Evolutionary conservation across 2,113 vertebrate genomes (phyloP).

Genomic region (Elaphurus davidianus): DNA sequence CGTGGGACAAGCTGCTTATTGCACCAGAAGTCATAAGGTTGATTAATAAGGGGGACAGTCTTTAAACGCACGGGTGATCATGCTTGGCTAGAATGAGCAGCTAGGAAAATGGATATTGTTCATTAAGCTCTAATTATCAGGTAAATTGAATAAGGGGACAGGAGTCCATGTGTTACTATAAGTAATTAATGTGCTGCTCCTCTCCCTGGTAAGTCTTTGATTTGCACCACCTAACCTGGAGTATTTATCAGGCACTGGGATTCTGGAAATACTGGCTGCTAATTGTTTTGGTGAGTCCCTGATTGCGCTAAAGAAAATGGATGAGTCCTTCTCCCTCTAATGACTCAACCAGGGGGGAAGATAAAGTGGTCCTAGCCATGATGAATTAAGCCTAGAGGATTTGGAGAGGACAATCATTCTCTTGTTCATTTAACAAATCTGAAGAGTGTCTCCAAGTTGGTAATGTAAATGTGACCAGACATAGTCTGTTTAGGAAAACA

Average conservation of each 20-base stretch:
- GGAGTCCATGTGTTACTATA: background rate
- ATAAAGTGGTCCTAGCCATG: slow-evolving; percentile 21
- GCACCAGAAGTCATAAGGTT: background rate
- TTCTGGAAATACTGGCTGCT: background rate
- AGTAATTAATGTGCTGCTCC: slow-evolving; percentile 37
- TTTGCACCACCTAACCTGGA: slow-evolving; percentile 8
- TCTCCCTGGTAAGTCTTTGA: background rate
- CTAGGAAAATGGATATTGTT: slow-evolving; percentile 50
- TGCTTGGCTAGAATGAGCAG: background rate
- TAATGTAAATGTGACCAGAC: slow-evolving; percentile 52
- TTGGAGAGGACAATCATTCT: slow-evolving; percentile 57
- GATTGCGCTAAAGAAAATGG: background rate
- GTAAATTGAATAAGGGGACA: slow-evolving; percentile 18
- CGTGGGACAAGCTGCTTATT: background rate
- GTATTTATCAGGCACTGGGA: background rate
- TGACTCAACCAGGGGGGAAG: slow-evolving; percentile 40
- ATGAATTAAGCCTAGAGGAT: slow-evolving; percentile 44
- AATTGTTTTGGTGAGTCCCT: slow-evolving; percentile 40
- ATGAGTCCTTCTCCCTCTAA: background rate
- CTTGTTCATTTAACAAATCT: slow-evolving; percentile 66
- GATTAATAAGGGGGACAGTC: background rate
- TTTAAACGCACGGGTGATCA: background rate
- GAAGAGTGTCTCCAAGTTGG: slow-evolving; percentile 58
- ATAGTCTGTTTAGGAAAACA: background rate
- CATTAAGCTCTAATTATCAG: slow-evolving; percentile 54